A percentile compares a stretch with the other conserved stretches of the same genome.
phyloP scores from a whole-genome alignment of 1,140 invertebrate genomes.

The Caenorhabditis elegans region WBcel235 BX284603.4:2417501-2418000 shows the following conservation, averaged over 20 bases:
- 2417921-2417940: slow-evolving; percentile 42
- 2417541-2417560: not conserved
- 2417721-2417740: slow-evolving; percentile 76
- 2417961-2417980: not conserved
- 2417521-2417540: not conserved
- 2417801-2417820: slow-evolving; percentile 68
- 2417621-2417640: slow-evolving; percentile 78
- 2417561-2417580: slow-evolving; percentile 71
- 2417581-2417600: slow-evolving; percentile 87
- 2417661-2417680: slow-evolving; percentile 77
- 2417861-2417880: slow-evolving; percentile 33
- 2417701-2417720: not conserved
- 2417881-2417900: not conserved
- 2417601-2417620: slow-evolving; percentile 82
- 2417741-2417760: slow-evolving; percentile 91
- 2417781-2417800: slow-evolving; percentile 90
- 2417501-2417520: too few species aligned
- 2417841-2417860: slow-evolving; percentile 83
- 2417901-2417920: not conserved
- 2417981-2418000: not conserved
- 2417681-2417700: too few species aligned
- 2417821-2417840: slow-evolving; percentile 71
- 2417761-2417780: slow-evolving; percentile 89
- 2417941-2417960: slow-evolving; percentile 43
- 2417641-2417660: slow-evolving; percentile 85